These are phyloP conservation scores for Rhaphigaster nebulosa DNA, from an alignment of 2,888 invertebrate species.

Conservation along the genomic window DNA sequence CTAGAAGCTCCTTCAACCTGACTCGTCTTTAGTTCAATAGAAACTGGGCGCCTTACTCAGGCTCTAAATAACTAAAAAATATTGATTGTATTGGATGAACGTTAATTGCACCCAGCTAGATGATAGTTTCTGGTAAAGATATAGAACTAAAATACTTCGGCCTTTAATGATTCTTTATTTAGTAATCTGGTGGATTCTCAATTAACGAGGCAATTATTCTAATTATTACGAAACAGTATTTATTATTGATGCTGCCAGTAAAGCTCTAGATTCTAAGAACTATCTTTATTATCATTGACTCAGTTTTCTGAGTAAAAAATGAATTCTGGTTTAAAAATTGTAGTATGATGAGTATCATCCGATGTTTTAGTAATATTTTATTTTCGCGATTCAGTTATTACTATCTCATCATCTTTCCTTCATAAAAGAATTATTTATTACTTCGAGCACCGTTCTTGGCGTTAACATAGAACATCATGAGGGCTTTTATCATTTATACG, in stretches of 20 bases:
- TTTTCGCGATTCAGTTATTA: no score
- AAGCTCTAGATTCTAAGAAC: neutral
- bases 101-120: neutral
- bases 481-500: no score
- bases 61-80: neutral
- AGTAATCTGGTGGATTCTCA: neutral
- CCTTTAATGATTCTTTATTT: neutral
- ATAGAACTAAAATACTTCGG: neutral
- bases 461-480: no score
- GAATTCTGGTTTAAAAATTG: no score
- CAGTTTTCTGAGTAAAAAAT: constrained; percentile 72
- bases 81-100: neutral
- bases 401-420: no score
- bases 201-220: neutral
- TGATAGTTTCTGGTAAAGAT: neutral
- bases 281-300: neutral
- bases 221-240: neutral
- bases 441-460: no score
- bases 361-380: no score
- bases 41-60: neutral
- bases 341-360: no score
- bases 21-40: neutral
- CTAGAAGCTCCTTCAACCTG: neutral
- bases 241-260: neutral
- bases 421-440: no score